Percentiles rank a stretch among this genome's conserved stretches.
Evolutionary conservation across 2,797 vertebrate species (phyloP).

Genomic region (Sphenopsis melanotis): DNA sequence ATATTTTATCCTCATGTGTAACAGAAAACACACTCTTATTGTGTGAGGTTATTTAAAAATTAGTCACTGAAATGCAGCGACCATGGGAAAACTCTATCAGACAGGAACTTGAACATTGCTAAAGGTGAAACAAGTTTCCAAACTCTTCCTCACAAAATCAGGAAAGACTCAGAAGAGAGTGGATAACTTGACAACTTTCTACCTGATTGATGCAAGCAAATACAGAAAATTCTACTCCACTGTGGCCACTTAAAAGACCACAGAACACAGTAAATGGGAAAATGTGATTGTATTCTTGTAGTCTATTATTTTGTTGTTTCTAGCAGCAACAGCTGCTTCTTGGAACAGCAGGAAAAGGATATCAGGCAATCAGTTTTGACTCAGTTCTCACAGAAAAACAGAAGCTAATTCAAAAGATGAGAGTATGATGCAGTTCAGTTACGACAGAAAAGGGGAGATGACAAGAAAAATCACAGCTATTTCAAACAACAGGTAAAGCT

Average conservation of each 20-base stretch:
- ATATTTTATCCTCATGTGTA: neutral
- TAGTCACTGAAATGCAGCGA: neutral
- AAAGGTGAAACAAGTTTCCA: neutral
- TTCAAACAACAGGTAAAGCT: neutral
- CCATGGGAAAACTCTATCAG: neutral
- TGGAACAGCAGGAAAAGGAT: neutral
- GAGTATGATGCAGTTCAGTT: neutral
- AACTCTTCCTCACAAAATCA: neutral
- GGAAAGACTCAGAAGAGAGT: neutral
- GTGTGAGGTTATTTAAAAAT: neutral
- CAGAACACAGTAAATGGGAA: neutral
- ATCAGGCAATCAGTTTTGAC: neutral
- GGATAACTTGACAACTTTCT: neutral
- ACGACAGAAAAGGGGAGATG: neutral
- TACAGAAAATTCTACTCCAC: neutral
- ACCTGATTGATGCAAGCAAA: neutral
- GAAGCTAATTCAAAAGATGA: neutral
- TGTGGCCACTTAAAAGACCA: neutral
- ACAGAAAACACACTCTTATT: neutral
- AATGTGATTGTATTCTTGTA: neutral
- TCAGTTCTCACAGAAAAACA: neutral
- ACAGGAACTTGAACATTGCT: neutral
- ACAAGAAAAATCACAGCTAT: neutral
- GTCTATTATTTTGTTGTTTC: neutral
- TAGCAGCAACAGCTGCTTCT: conserved; percentile 4